Base-by-base conservation (phyloP, 2,888 invertebrate genomes). In the Eristalinus sepulchralis region DNA sequence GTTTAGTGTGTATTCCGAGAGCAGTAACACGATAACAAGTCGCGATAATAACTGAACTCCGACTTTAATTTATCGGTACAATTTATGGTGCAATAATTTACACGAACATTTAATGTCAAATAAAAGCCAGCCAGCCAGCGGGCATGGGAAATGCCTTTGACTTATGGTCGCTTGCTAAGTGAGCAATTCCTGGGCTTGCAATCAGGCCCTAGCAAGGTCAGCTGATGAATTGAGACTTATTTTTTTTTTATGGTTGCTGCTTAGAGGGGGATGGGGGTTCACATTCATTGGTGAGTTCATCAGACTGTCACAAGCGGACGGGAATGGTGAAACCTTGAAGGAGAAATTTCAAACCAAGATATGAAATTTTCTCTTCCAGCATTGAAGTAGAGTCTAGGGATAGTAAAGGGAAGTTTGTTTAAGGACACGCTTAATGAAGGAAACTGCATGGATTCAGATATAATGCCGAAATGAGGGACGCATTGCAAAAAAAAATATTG, bases 21-120 rank as follows among this genome's bases (percentile, higher is more conserved):
- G 62, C 73, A 57, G 62, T 36, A 62, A 80, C 62, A 73, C 53
- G 80, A 80, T 73, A 60, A 66, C 80, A 73, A 73, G 60, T 62
- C n/a, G 73, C 53, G 80, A 80, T 80, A 73, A 72, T 73, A 80
- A 67, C 55, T 63, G 68, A 80, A 22, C 60, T 80, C 39, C 62
- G 34, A 17, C 47, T 60, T 80, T 27, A 73, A 73, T 80, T 80
- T 80, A 80, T 80, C 22, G 66, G 34, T 59, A 64, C 47, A 36
- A 71, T 71, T 79, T 71, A 79, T 71, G 71, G 64, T 11, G 59
- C 71, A 66, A 79, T 79, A 71, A 79, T 66, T 79, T 71, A 75
- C 5, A 63, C 68, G 33, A 36, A 31, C 57, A 59, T 55, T 70
- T 34, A 70, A n/a, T 55, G 68, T 36, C 68, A 70, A 70, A 70